Evolutionary conservation across 1,140 invertebrate genomes (phyloP).

Genomic region (Globodera ellingtonae): DNA sequence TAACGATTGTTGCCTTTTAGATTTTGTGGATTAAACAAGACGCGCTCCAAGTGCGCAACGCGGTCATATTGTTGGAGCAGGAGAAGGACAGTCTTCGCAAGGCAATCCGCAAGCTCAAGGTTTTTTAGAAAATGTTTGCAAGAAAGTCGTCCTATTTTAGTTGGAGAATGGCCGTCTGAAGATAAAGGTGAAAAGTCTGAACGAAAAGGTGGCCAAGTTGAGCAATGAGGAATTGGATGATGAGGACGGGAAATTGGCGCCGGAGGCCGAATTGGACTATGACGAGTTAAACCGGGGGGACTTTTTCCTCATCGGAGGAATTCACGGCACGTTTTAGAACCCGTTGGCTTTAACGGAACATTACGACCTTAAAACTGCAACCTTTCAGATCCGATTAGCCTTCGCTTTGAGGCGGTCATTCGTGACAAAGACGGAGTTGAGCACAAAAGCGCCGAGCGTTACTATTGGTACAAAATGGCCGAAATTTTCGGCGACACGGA

Average conservation of each 20-base stretch:
- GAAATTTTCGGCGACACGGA: constrained; percentile 53
- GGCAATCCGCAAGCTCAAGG: constrained; percentile 60
- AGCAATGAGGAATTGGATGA: constrained; percentile 35
- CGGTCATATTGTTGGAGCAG: constrained; percentile 51
- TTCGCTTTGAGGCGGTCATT: constrained; percentile 50
- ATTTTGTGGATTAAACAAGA: constrained; percentile 51
- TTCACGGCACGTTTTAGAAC: constrained; percentile 39
- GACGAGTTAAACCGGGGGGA: constrained; percentile 54
- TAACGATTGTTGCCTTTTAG: background rate
- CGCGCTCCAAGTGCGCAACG: constrained; percentile 45
- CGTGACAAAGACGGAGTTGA: constrained; percentile 51
- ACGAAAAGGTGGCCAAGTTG: constrained; percentile 43
- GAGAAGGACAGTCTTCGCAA: constrained; percentile 58
- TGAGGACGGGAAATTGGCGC: constrained; percentile 24
- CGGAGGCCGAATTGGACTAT: constrained; percentile 53
- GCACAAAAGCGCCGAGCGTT: constrained; percentile 59
- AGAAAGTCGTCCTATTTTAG: constrained; percentile 41
- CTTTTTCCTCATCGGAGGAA: constrained; percentile 56
- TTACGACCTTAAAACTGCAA: background rate
- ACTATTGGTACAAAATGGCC: constrained; percentile 64
- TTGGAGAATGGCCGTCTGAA: constrained; percentile 55
- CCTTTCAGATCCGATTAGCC: constrained; percentile 35
- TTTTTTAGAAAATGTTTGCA: constrained; percentile 32
- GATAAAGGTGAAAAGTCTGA: constrained; percentile 51
- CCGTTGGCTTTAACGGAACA: too few species aligned